Percentiles rank a stretch among this genome's conserved stretches.
These are phyloP conservation scores for Papilio gigon DNA, from an alignment of 2,888 invertebrate species.

Conservation along the genomic window DNA sequence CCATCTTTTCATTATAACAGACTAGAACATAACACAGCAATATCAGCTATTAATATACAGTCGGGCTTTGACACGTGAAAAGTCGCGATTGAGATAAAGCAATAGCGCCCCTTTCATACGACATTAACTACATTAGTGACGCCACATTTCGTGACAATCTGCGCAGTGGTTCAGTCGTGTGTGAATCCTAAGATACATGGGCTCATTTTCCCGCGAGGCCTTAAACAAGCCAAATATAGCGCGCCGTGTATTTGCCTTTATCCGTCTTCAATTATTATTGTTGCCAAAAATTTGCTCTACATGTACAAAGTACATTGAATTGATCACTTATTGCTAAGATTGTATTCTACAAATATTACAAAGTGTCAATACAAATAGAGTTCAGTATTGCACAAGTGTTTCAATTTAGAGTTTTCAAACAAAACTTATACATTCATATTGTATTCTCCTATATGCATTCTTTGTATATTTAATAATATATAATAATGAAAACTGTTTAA, in stretches of 20 bases:
- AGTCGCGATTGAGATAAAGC: slow-evolving; percentile 73
- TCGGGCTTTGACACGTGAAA: slow-evolving; percentile 57
- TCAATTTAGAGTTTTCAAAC: background rate
- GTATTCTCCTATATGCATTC: background rate
- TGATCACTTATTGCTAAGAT: no score
- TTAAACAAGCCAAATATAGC: slow-evolving; percentile 37
- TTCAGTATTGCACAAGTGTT: background rate
- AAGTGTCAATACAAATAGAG: no score
- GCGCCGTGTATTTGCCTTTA: slow-evolving; percentile 28
- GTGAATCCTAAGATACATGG: slow-evolving; percentile 82
- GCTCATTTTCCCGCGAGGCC: slow-evolving; percentile 71
- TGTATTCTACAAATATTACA: background rate
- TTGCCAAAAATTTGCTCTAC: background rate
- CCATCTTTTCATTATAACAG: background rate
- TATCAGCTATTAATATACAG: slow-evolving; percentile 37
- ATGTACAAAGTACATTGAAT: background rate
- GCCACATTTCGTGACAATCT: slow-evolving; percentile 82
- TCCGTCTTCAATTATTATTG: slow-evolving; percentile 30
- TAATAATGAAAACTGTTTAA: background rate
- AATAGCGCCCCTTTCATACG: slow-evolving; percentile 79
- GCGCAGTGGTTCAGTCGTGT: slow-evolving; percentile 73
- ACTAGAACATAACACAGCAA: background rate
- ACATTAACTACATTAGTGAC: slow-evolving; percentile 82
- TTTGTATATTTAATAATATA: background rate
- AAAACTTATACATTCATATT: background rate